Base-by-base conservation (phyloP, 92 coral and sea anemone species). In the Bergia puertoricense region DNA sequence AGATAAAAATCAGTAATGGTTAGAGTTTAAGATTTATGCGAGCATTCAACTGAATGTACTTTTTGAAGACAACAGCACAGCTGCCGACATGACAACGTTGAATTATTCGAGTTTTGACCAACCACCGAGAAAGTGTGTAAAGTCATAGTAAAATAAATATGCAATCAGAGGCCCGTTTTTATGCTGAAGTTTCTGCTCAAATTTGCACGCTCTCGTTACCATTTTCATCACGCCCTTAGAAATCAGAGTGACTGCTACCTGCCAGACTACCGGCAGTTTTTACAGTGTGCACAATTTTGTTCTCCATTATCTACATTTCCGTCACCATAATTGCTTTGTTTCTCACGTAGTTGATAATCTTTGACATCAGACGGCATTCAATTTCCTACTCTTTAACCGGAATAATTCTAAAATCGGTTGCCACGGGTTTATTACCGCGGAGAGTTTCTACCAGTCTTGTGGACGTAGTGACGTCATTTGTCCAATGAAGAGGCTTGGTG, bases 391-490 rank as follows among this genome's bases (percentile, higher is more conserved):
- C 37, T 46, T 67, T 82, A 22, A 18, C 79, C 78, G 30, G 72
- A 84, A 72, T 72, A 46, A 71, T 73, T 72, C 51, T 15, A 45
- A 83, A 50, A 83, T 84, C 87, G 50, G 68, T 18, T 46, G 48
- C 59, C 23, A 77, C 20, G 86, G 81, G 86, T 82, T 65, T 76
- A 65, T 69, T 82, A 85, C 81, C 89, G 87, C 44, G 51, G 81
- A 56, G 15, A 46, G 38, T n/a, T 43, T 84, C 85, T 51, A 15
- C 88, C 93, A 88, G 89, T 88, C 91, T 77, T 23, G 59, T 41
- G 82, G 67, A 83, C 45, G 44, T 65, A 39, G 72, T 91, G 93
- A 91, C 85, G 93, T 91, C 93, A 91, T 91, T 88, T 88, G 84
- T 62, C 88, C 86, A 84, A 91, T 82, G 86, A 78, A 48, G 50